phyloP scores from a whole-genome alignment of 2,113 vertebrate genomes.

The Merops nubicus region DNA sequence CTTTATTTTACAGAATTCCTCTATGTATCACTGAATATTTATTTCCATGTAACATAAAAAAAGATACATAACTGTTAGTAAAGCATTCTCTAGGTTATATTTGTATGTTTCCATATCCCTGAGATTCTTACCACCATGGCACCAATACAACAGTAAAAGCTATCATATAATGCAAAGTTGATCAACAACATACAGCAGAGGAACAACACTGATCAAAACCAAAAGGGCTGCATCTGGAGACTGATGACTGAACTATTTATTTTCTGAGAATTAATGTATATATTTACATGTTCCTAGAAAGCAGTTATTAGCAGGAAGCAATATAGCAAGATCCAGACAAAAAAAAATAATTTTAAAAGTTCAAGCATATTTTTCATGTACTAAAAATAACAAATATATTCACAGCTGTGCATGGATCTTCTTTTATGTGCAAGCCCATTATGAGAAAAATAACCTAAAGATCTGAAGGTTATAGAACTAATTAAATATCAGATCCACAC shows the following conservation, averaged over 20 bases:
- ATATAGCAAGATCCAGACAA: background rate
- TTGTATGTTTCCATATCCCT: background rate
- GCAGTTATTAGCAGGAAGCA: background rate
- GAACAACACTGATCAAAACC: background rate
- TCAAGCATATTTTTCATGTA: background rate
- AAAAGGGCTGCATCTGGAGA: background rate
- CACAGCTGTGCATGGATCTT: background rate
- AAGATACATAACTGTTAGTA: background rate
- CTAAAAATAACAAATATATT: background rate
- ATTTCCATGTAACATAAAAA: background rate
- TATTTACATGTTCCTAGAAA: background rate
- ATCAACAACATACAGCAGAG: background rate
- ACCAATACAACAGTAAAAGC: background rate
- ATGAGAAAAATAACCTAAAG: background rate
- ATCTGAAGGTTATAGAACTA: background rate
- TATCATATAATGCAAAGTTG: background rate
- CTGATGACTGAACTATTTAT: background rate
- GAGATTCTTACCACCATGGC: background rate
- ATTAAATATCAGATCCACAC: background rate
- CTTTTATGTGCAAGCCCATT: background rate
- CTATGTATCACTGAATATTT: background rate
- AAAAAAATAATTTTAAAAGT: background rate
- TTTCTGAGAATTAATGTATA: background rate
- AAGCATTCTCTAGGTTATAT: background rate
- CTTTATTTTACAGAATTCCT: background rate